Base-by-base conservation (phyloP, 53 echinoderm and acorn worm species). In the Holothuria leucospilota region DNA sequence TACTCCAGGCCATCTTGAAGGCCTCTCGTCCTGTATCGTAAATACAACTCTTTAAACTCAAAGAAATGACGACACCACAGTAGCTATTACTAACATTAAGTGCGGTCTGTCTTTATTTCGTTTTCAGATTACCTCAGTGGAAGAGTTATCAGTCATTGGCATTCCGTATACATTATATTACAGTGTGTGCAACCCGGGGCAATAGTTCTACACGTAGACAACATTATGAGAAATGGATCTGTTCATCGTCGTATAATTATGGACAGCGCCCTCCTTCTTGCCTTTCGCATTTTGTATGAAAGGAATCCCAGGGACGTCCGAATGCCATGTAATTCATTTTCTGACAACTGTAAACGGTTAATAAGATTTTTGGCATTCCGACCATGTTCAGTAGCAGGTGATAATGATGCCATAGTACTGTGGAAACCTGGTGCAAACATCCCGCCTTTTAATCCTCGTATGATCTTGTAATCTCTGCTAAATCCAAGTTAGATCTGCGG, bases 251-350 rank as follows among this genome's bases (percentile, higher is more conserved):
- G 56, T 2, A 29, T 80, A 29, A 1, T 80, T 29, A 28, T 80
- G 38, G 80, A 80, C 62, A 80, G 80, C 56, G 80, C 80, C 38
- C 27, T 60, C 34, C 38, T 60, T 12, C 61, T 80, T 15, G 80
- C 62, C 28, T 80, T 80, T 60, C 62, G 21, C 8, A 62, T 80
- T 58, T 51, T 78, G 21, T 78, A 78, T 27, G 78, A 78, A 4
- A 51, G 13, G 59, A 78, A 59, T 20, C 80, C 61, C 61, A 21
- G 29, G 24, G 61, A 80, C 56, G 27, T 80, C 30, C 27, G 80
- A 7, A 80, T 80, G 80, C 80, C 80, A 3, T 80, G 80, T 61
- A 59, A 77, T 58, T 80, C 62, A 16, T 80, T 80, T 60, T 59
- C 60, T 20, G 38, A 30, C 38, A 80, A 34, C 14, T 80, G 80